These are phyloP conservation scores for Gonatopus flavifemur DNA, from an alignment of 1,140 invertebrate species.

Conservation along the genomic window DNA sequence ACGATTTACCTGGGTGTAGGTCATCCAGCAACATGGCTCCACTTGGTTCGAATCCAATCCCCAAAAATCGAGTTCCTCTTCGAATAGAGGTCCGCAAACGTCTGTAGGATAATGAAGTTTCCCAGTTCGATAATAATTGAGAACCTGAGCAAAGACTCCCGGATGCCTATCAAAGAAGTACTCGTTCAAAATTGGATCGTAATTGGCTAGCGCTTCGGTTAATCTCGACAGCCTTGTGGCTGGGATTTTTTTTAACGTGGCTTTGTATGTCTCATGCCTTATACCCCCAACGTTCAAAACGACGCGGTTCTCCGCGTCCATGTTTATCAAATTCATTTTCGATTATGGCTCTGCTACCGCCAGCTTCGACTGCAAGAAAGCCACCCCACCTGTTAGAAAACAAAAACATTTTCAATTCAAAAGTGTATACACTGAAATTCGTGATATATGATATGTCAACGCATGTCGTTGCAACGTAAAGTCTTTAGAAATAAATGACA, in stretches of 20 bases:
- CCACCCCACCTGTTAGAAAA: conserved; percentile 40
- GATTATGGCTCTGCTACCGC: conserved; percentile 53
- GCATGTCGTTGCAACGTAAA: no score
- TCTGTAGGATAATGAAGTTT: conserved; percentile 98
- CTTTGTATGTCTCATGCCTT: conserved; percentile 94
- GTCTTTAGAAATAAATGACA: no score
- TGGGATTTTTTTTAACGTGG: conserved; percentile 90
- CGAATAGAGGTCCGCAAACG: conserved; percentile 96
- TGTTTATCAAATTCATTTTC: conserved; percentile 55
- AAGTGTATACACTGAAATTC: no score
- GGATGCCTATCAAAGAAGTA: conserved; percentile 99
- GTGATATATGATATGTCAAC: no score
- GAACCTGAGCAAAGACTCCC: conserved; percentile 93
- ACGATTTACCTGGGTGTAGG: conserved; percentile 85
- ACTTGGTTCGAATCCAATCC: conserved; percentile 92
- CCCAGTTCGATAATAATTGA: conserved; percentile 92
- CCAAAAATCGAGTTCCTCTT: conserved; percentile 97
- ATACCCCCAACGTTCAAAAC: conserved; percentile 98
- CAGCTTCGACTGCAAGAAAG: conserved; percentile 39
- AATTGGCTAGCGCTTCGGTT: conserved; percentile 89
- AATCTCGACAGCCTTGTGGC: conserved; percentile 86
- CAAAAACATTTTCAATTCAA: neutral
- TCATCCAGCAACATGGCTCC: conserved; percentile 99
- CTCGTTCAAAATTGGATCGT: conserved; percentile 95
- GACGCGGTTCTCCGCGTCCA: conserved; percentile 75